Percentiles rank a stretch among this genome's conserved stretches.
These are phyloP conservation scores for Eriocheir sinensis DNA, from an alignment of 1,140 invertebrate species.

Conservation along the genomic window DNA sequence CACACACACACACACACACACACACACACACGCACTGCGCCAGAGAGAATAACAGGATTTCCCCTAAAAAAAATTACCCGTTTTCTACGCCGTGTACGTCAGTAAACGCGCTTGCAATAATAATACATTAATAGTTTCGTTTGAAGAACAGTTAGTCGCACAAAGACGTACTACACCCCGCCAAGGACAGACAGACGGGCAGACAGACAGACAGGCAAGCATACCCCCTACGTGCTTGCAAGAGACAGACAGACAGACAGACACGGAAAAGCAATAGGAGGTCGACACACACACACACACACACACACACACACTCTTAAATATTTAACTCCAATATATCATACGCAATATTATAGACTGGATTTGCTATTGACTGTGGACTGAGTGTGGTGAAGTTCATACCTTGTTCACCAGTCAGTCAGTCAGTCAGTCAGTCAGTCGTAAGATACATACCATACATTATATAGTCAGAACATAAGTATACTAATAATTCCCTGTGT, in stretches of 20 bases:
- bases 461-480: too few relatives aligned
- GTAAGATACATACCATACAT: too few relatives aligned
- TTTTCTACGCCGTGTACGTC: too few relatives aligned
- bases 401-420: too few relatives aligned
- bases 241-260: background rate
- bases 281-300: background rate
- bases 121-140: background rate
- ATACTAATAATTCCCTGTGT: too few relatives aligned
- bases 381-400: too few relatives aligned
- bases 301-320: background rate
- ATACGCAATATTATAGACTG: too few relatives aligned
- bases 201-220: too few relatives aligned
- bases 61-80: background rate
- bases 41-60: background rate
- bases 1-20: conserved; percentile 25
- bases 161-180: background rate
- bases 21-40: background rate
- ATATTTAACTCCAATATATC: too few relatives aligned
- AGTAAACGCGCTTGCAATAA: background rate
- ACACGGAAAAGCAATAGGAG: too few relatives aligned
- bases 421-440: too few relatives aligned
- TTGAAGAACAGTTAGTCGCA: background rate
- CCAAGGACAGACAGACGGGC: background rate
- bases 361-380: too few relatives aligned
- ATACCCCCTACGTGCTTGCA: background rate